These are phyloP conservation scores for Eulemur rufifrons DNA, from an alignment of 2,113 vertebrate genomes.

Conservation along the genomic window DNA sequence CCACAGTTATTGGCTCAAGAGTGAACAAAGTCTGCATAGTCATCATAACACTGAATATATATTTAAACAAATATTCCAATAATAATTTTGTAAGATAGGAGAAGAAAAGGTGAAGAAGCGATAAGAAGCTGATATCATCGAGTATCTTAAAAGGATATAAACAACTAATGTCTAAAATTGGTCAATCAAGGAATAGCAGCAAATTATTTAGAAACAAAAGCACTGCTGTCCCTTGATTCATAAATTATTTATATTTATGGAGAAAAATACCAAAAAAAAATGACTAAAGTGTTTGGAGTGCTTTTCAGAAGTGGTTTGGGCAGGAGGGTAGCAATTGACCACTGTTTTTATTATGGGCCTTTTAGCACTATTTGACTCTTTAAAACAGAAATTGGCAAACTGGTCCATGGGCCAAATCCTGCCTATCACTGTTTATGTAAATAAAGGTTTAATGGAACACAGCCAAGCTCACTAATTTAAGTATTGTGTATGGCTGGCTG, in stretches of 20 bases:
- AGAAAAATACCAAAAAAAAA: not conserved
- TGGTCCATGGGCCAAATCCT: not conserved
- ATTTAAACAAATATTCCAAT: not conserved
- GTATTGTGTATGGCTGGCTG: accelerated
- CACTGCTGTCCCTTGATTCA: not conserved
- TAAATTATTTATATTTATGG: not conserved
- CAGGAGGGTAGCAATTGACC: accelerated
- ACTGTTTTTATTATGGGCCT: not conserved
- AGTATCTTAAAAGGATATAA: not conserved
- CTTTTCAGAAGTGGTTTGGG: not conserved
- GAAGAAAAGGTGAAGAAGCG: not conserved
- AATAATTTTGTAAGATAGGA: not conserved
- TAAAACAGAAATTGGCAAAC: not conserved
- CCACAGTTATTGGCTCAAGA: not conserved
- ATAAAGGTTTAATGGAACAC: not conserved
- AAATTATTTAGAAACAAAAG: conserved; percentile 41
- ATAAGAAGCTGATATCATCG: not conserved
- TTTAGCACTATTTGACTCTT: not conserved
- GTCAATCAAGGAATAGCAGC: not conserved
- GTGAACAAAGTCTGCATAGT: not conserved
- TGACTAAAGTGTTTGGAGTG: not conserved
- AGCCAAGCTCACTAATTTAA: not conserved
- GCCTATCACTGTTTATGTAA: not conserved
- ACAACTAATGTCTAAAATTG: not conserved
- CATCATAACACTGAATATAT: not conserved